phyloP scores from a whole-genome alignment of 2,113 vertebrate species.

The Glaucidium brasilianum region DNA sequence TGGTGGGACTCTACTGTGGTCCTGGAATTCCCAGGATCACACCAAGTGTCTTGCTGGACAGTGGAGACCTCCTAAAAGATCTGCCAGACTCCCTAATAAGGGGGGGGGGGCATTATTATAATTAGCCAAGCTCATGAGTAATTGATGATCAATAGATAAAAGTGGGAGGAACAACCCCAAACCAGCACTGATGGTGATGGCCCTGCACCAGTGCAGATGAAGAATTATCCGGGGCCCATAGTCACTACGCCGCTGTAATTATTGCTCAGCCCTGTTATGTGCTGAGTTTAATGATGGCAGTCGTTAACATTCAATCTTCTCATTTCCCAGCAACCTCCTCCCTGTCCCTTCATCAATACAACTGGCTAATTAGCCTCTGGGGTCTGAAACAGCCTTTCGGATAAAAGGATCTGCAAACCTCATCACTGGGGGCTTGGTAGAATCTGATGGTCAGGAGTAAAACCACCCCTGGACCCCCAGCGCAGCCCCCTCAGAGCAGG shows the following conservation, averaged over 20 bases:
- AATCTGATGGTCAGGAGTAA: accelerated
- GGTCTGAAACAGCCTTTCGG: background rate
- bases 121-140: background rate
- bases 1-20: accelerated
- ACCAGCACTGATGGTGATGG: background rate
- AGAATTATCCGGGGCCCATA: background rate
- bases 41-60: background rate
- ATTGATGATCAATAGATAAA: background rate
- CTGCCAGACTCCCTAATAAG: background rate
- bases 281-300: background rate
- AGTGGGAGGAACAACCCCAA: background rate
- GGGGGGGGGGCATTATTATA: accelerated
- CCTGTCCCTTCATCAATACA: background rate
- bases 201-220: background rate
- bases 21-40: background rate
- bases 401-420: background rate
- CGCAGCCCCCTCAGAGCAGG: accelerated
- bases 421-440: background rate
- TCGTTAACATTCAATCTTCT: constrained; percentile 14
- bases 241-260: background rate
- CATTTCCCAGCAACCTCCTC: background rate
- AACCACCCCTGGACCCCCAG: background rate
- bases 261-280: background rate
- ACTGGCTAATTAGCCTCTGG: background rate
- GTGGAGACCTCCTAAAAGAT: background rate